Evolutionary conservation across 2,797 vertebrate species (phyloP), one percentile per base, ranked within the genome.

Genomic region (Falco naumanni): DNA sequence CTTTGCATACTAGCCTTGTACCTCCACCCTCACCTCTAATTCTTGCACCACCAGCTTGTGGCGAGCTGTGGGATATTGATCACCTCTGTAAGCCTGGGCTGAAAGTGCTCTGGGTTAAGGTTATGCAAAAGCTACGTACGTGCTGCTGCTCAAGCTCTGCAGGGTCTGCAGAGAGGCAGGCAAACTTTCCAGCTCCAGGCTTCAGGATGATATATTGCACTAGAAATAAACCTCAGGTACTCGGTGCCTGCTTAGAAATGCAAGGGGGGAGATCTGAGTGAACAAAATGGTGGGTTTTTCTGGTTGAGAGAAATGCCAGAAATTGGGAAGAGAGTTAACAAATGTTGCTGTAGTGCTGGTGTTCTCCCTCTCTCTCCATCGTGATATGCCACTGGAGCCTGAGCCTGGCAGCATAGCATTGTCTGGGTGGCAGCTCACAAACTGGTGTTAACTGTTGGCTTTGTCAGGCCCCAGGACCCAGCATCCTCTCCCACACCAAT

Each of bases 111-210:
- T 39, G 75, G 18, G 29, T 28, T 65, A 34, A 92, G 37, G 34
- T 57, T 31, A 2, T 39, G 8, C 10, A 16, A 71, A 91, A 18
- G 17, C 28, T 37, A 10, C 0, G 0, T 45, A 10, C 0, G 0
- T 45, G 51, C 34, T 85, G 56, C 56, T 87, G 11, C 60, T 70
- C 29, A 17, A 4, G 13, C 77, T 87, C 34, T 60, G 57, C 57
- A 61, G 33, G 12, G 16, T 57, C 86, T 85, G 53, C 75, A 61
- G 39, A 57, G 59, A 31, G 59, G 19, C 0, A 0, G 15, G n/a
- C 28, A 75, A 78, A 51, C 28, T 47, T 63, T 63, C 64, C 60
- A 69, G 24, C 63, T 70, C 39, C 29, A 18, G 34, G 16, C 9
- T 74, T 65, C 41, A 22, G 74, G 19, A 13, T n/a, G 59, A 65